Evolutionary conservation across 2,113 vertebrate genomes (phyloP).

Genomic region (Puma concolor): DNA sequence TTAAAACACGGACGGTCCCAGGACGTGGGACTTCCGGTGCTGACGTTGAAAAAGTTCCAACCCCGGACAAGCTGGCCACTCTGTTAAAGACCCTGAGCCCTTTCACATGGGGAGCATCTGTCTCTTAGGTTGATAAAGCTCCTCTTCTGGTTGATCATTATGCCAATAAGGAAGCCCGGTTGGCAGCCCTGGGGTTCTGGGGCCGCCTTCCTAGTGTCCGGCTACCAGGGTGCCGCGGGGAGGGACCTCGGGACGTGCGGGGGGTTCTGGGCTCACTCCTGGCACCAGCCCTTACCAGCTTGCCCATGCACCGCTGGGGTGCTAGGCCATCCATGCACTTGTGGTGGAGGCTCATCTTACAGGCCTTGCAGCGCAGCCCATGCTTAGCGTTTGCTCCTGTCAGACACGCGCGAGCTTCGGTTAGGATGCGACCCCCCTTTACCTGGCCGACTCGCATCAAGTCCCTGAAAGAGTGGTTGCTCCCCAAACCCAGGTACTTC

Average conservation of each 20-base stretch:
- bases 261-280: background rate
- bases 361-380: constrained; percentile 97
- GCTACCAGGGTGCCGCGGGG: background rate
- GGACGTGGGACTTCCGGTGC: background rate
- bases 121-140: background rate
- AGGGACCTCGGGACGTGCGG: background rate
- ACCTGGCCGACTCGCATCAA: background rate
- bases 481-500: background rate
- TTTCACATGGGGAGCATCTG: background rate
- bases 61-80: background rate
- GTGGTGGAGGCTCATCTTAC: constrained; percentile 99
- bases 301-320: constrained; percentile 97
- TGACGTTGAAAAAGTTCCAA: background rate
- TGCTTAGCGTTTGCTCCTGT: constrained; percentile 94
- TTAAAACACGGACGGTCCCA: background rate
- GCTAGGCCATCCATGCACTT: constrained; percentile 94
- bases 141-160: background rate
- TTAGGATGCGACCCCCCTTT: background rate
- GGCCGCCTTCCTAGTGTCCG: background rate
- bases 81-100: background rate
- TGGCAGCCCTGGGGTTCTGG: background rate
- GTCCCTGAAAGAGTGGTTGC: background rate
- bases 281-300: constrained; percentile 91
- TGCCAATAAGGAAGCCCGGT: background rate
- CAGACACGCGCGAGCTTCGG: constrained; percentile 71